Evolutionary conservation across 2,888 invertebrate genomes (phyloP).

Genomic region (Lasius platythorax): DNA sequence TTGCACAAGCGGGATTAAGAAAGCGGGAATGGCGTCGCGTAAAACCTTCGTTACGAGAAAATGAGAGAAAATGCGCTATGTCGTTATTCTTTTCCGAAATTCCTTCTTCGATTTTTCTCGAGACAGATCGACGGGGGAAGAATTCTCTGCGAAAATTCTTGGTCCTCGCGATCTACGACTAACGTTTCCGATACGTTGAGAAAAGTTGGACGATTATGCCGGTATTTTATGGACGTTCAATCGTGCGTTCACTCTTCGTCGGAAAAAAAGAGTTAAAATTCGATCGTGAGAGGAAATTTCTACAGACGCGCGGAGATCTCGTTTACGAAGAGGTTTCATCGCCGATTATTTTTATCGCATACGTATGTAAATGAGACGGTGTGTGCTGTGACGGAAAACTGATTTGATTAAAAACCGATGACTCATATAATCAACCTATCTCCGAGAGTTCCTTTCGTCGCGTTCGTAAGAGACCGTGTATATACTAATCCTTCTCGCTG

Average conservation of each 20-base stretch:
- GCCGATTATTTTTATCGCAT: background rate
- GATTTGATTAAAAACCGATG: conserved; percentile 36
- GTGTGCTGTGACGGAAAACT: conserved; percentile 13
- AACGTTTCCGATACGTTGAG: background rate
- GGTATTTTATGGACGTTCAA: background rate
- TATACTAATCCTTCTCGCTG: conserved; percentile 24
- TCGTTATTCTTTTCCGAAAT: background rate
- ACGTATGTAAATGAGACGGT: background rate
- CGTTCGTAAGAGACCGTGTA: background rate
- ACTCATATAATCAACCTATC: conserved; percentile 9
- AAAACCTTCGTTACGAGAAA: conserved; percentile 13
- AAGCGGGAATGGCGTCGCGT: background rate
- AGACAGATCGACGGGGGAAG: background rate
- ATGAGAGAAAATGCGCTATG: background rate
- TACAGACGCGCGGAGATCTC: background rate
- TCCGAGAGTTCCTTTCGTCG: background rate
- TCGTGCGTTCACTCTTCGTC: conserved; percentile 5
- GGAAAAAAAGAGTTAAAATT: conserved; percentile 1
- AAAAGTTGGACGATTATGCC: background rate
- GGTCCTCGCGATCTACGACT: background rate
- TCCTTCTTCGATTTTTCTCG: background rate
- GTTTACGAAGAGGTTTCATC: background rate
- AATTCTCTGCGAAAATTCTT: background rate
- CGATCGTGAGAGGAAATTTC: background rate
- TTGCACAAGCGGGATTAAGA: background rate